These are phyloP conservation scores for Callithrix jacchus DNA, from an alignment of 2,113 vertebrate species.

Conservation along the genomic window DNA sequence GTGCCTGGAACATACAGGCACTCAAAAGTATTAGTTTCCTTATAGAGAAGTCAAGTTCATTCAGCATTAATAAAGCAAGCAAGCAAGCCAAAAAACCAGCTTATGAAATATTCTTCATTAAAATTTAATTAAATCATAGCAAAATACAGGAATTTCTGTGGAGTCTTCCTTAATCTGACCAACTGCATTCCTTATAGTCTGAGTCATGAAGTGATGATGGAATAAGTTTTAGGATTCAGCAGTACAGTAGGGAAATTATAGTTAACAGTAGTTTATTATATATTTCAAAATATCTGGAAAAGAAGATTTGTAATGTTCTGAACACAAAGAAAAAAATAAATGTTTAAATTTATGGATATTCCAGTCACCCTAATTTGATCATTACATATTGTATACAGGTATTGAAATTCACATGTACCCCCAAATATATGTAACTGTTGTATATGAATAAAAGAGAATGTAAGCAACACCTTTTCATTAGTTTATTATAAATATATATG, in stretches of 20 bases:
- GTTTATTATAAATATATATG: not conserved
- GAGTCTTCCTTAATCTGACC: not conserved
- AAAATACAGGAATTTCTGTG: not conserved
- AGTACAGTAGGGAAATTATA: not conserved
- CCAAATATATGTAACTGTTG: not conserved
- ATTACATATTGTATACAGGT: not conserved
- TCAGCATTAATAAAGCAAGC: slow-evolving; percentile 20
- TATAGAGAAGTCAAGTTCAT: slow-evolving; percentile 12
- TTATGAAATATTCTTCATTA: not conserved
- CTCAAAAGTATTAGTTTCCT: slow-evolving; percentile 14
- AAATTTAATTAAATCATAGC: not conserved
- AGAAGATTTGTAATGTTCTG: not conserved
- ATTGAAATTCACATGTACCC: not conserved
- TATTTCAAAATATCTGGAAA: not conserved
- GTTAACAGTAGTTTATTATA: not conserved
- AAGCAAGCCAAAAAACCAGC: not conserved
- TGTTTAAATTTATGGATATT: not conserved
- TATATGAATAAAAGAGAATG: not conserved
- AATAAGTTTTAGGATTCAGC: not conserved
- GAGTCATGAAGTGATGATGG: not conserved
- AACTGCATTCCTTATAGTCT: not conserved
- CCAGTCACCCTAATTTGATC: not conserved
- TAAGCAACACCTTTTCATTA: not conserved
- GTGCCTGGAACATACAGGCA: not conserved
- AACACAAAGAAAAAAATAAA: not conserved